Percentiles rank a stretch among this genome's conserved stretches.
Evolutionary conservation across 2,113 vertebrate genomes (phyloP).

Genomic region (Thermophis baileyi): DNA sequence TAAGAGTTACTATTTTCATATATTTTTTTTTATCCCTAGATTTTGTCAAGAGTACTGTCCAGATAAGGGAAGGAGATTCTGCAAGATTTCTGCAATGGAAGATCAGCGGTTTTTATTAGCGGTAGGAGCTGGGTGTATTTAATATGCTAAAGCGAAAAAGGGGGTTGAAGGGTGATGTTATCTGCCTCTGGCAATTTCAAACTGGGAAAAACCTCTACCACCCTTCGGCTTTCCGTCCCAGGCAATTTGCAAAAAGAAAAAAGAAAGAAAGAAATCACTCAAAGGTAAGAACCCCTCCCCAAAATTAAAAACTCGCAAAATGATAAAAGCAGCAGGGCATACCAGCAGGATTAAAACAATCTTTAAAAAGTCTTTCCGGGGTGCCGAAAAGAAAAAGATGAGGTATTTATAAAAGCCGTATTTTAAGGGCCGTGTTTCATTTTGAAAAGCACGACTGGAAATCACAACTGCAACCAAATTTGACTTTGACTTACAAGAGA

Average conservation of each 20-base stretch:
- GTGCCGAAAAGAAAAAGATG: not conserved
- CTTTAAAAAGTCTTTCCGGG: not conserved
- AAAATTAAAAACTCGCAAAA: not conserved
- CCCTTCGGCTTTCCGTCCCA: not conserved
- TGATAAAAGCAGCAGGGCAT: not conserved
- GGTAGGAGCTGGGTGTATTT: not conserved
- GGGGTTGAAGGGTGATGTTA: too few relatives aligned
- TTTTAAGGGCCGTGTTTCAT: not conserved
- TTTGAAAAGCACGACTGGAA: not conserved
- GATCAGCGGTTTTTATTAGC: not conserved
- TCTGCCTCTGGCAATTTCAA: not conserved
- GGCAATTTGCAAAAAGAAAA: not conserved
- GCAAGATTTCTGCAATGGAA: not conserved
- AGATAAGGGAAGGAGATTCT: not conserved
- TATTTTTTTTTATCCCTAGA: not conserved
- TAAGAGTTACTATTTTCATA: slow-evolving; percentile 30
- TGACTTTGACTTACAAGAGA: not conserved
- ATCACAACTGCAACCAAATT: not conserved
- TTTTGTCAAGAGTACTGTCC: not conserved
- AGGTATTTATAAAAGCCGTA: not conserved
- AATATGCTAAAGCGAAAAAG: not conserved
- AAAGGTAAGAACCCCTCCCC: not conserved
- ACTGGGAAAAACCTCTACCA: not conserved
- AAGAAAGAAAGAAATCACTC: not conserved
- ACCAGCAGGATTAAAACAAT: not conserved